These are phyloP conservation scores for Drosophila elegans DNA, from an alignment of 1,140 invertebrate genomes.

Conservation along the genomic window DNA sequence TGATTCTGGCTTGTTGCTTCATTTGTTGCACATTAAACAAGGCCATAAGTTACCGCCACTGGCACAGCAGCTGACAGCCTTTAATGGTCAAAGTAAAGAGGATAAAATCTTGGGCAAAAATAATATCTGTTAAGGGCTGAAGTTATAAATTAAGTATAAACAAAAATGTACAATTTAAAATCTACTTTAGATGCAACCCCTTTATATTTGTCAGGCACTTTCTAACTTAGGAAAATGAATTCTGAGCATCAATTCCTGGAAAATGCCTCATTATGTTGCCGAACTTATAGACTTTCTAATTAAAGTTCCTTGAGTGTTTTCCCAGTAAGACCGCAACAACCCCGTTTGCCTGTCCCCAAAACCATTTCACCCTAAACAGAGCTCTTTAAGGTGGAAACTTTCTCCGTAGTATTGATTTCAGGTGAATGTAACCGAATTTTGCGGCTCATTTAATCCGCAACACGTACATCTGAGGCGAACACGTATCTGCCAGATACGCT, in stretches of 20 bases:
- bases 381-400: conserved; percentile 44
- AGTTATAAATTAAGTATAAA: not conserved
- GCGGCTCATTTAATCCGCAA: conserved; percentile 67
- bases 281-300: not conserved
- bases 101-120: conserved; percentile 21
- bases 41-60: conserved; percentile 54
- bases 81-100: conserved; percentile 30
- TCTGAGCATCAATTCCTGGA: not conserved
- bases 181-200: no score
- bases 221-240: no score
- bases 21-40: conserved; percentile 73
- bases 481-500: conserved; percentile 36
- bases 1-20: conserved; percentile 65
- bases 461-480: conserved; percentile 41
- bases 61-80: conserved; percentile 42
- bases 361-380: conserved; percentile 4
- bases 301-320: not conserved
- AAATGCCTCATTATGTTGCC: not conserved
- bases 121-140: conserved; percentile 1
- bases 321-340: not conserved
- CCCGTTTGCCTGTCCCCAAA: not conserved
- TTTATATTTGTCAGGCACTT: no score
- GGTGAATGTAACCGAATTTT: conserved; percentile 51
- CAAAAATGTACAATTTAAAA: no score
- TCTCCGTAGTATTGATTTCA: conserved; percentile 57